Evolutionary conservation across 2,113 vertebrate species (phyloP).

Genomic region (Xenus cinereus): DNA sequence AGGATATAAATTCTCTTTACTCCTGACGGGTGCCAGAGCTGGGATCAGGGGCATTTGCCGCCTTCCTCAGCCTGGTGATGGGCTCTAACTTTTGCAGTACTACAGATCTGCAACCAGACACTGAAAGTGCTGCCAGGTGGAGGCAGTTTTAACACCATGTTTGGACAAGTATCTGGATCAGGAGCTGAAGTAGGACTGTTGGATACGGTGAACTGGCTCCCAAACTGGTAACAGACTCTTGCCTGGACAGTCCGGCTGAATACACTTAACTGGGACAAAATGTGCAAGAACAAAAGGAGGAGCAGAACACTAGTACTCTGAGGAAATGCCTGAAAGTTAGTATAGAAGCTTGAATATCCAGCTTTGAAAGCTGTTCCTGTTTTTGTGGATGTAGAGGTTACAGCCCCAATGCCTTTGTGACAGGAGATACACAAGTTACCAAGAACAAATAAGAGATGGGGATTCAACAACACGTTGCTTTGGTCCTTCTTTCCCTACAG

Average conservation of each 20-base stretch:
- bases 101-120: background rate
- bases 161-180: background rate
- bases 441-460: background rate
- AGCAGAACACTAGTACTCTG: background rate
- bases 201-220: background rate
- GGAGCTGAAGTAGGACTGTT: background rate
- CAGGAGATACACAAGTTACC: background rate
- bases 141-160: background rate
- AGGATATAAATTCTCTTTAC: background rate
- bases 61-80: background rate
- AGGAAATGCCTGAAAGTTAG: background rate
- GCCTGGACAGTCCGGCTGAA: background rate
- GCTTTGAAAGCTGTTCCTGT: background rate
- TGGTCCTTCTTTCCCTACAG: background rate
- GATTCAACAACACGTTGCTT: background rate
- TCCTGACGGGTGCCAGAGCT: background rate
- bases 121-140: background rate
- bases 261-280: background rate
- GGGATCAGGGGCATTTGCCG: fast-evolving
- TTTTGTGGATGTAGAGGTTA: background rate
- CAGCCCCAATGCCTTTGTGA: background rate
- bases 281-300: background rate
- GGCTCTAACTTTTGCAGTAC: background rate
- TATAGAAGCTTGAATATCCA: background rate
- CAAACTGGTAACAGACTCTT: background rate